phyloP scores from a whole-genome alignment of 2,888 invertebrate species.

The Lasioglossum lativentre region DNA sequence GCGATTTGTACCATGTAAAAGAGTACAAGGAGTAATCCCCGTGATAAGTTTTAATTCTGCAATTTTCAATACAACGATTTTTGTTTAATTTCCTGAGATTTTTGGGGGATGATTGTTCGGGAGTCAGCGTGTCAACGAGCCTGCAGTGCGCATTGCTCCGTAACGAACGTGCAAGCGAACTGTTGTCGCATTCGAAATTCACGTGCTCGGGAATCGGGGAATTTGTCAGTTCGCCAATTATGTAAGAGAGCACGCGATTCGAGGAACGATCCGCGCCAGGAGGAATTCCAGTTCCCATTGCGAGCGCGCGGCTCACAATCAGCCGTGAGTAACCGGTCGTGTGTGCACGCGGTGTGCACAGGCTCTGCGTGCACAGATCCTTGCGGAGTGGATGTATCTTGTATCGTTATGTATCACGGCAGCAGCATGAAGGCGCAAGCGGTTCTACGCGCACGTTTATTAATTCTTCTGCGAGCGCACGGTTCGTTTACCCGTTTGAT shows the following conservation, averaged over 20 bases:
- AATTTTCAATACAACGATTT: not conserved
- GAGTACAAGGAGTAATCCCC: not conserved
- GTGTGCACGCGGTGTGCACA: conserved; percentile 9
- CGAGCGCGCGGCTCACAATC: not conserved
- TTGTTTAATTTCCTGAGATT: not conserved
- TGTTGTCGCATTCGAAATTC: not conserved
- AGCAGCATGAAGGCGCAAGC: not conserved
- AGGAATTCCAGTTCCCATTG: conserved; percentile 61
- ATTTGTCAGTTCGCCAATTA: conserved; percentile 44
- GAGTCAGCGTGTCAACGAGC: not conserved
- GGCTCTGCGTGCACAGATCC: not conserved
- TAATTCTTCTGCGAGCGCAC: conserved; percentile 10
- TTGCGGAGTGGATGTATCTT: conserved; percentile 25
- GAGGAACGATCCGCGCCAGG: conserved; percentile 41
- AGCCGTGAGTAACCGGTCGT: conserved; percentile 26
- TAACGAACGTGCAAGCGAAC: not conserved
- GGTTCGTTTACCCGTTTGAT: conserved; percentile 31
- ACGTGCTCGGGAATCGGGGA: not conserved
- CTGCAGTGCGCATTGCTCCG: not conserved
- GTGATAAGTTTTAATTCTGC: not conserved
- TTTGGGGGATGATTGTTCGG: not conserved
- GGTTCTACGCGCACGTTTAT: conserved; percentile 18
- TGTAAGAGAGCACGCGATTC: conserved; percentile 14
- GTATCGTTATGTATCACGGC: conserved; percentile 31
- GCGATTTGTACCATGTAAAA: not conserved